These are phyloP conservation scores for Amia ocellicauda DNA, from an alignment of 2,113 vertebrate species.

Conservation along the genomic window DNA sequence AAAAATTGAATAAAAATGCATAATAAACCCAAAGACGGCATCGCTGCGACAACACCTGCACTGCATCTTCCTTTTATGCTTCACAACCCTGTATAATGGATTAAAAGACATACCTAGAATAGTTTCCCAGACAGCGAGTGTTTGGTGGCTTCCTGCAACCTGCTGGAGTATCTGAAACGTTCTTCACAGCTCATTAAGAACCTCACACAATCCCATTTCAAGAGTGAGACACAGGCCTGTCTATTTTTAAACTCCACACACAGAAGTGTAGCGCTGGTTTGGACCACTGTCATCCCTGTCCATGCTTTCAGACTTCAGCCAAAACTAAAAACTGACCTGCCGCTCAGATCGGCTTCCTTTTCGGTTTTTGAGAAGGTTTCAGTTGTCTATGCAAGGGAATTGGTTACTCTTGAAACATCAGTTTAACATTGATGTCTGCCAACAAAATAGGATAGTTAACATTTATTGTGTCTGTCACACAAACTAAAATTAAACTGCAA, in stretches of 20 bases:
- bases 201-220: slow-evolving; percentile 31
- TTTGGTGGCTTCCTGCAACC: slow-evolving; percentile 29
- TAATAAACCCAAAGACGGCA: too few species aligned
- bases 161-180: slow-evolving; percentile 21
- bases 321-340: slow-evolving; percentile 37
- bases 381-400: too few species aligned
- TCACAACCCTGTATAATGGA: not conserved
- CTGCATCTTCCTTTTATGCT: slow-evolving; percentile 1
- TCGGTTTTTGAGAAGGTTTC: too few species aligned
- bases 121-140: slow-evolving; percentile 22
- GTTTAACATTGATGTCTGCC: too few species aligned
- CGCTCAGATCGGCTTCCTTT: too few species aligned
- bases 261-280: not conserved
- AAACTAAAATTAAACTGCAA: too few species aligned
- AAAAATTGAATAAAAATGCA: too few species aligned
- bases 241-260: slow-evolving; percentile 50
- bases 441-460: too few species aligned
- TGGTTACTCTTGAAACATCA: too few species aligned
- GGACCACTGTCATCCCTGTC: too few species aligned
- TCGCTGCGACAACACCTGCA: not conserved
- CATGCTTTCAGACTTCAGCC: too few species aligned
- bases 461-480: too few species aligned
- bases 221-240: slow-evolving; percentile 1
- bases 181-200: slow-evolving; percentile 38
- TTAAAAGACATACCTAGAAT: slow-evolving; percentile 33